These are phyloP conservation scores for Indicator indicator DNA, from an alignment of 2,113 vertebrate genomes.

Conservation along the genomic window DNA sequence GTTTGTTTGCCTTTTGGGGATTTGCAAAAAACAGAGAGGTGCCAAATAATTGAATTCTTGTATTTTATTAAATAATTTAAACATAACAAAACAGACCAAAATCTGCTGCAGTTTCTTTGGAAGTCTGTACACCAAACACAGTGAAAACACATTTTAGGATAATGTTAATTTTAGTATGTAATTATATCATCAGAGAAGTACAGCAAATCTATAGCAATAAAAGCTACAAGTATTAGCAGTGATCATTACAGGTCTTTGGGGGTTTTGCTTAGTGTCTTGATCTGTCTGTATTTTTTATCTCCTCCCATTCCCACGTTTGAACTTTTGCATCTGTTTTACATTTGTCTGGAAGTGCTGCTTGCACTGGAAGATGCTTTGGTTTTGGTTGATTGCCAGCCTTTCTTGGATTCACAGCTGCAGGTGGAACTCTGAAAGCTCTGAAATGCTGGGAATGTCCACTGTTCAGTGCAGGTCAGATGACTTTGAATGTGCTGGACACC, in stretches of 20 bases:
- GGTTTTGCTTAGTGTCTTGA: not conserved
- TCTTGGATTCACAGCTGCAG: not conserved
- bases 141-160: not conserved
- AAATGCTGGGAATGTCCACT: not conserved
- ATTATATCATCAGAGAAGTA: not conserved
- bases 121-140: not conserved
- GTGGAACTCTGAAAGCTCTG: not conserved
- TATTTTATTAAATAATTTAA: not conserved
- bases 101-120: not conserved
- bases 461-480: fast-evolving
- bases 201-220: not conserved
- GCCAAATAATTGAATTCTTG: not conserved
- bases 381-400: fast-evolving
- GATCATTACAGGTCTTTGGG: not conserved
- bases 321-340: fast-evolving
- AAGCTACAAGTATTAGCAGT: not conserved
- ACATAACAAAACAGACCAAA: not conserved
- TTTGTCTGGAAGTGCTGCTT: not conserved
- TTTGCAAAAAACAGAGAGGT: not conserved
- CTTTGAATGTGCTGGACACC: not conserved
- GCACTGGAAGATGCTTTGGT: not conserved
- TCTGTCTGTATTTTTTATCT: not conserved
- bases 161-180: not conserved
- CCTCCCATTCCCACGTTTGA: not conserved
- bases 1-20: not conserved